A percentile compares a stretch with the other conserved stretches of the same genome.
phyloP scores from a whole-genome alignment of 2,888 invertebrate species.

The Aleiodes leptofemur region DNA sequence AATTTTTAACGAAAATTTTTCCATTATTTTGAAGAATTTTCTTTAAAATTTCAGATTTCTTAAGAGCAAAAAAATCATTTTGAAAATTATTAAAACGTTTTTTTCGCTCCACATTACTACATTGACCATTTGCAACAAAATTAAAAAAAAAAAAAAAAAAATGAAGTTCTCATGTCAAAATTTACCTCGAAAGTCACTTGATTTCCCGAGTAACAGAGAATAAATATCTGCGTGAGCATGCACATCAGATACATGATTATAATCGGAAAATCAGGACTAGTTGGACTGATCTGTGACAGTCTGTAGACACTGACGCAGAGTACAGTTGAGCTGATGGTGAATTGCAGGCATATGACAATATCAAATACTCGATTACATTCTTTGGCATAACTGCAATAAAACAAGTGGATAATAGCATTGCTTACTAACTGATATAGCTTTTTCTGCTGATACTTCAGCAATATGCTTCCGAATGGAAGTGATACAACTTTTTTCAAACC shows the following conservation, averaged over 20 bases:
- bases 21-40: no score
- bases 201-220: constrained; percentile 24
- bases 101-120: no score
- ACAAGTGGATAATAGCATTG: neutral
- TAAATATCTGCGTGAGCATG: constrained; percentile 25
- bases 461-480: neutral
- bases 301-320: constrained; percentile 31
- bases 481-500: neutral
- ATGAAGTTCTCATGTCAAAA: neutral
- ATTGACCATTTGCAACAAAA: no score
- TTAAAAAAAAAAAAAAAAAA: no score
- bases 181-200: constrained; percentile 29
- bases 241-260: neutral
- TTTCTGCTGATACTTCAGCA: neutral
- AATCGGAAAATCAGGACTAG: neutral
- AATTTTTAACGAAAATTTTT: no score
- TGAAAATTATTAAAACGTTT: no score
- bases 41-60: no score
- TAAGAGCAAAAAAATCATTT: no score
- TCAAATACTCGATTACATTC: constrained; percentile 20
- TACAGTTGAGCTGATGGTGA: constrained; percentile 19
- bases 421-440: no score
- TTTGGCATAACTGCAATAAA: constrained; percentile 23
- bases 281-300: neutral
- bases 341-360: constrained; percentile 21